Conservation (phyloP, 2,797 vertebrate species). For the Malacoctenus gilli region DNA sequence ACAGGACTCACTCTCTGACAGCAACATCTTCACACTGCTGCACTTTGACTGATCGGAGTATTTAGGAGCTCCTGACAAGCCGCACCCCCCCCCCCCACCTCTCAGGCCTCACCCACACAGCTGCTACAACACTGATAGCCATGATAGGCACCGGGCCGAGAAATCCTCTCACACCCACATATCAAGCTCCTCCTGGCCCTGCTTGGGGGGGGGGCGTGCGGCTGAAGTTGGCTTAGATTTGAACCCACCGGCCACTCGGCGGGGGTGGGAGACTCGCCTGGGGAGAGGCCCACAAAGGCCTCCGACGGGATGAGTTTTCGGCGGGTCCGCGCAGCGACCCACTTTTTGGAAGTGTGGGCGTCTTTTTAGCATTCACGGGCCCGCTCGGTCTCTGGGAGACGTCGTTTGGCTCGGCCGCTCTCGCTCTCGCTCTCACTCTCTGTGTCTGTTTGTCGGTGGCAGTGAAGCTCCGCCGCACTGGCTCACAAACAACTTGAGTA, state of each 20-base stretch:
- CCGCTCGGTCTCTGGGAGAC: conserved; percentile 17
- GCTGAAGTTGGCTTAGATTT: not conserved
- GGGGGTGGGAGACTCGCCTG: no score
- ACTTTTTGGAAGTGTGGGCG: conserved; percentile 1
- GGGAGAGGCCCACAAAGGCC: no score
- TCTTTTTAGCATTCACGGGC: conserved; percentile 22
- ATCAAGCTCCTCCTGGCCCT: conserved; percentile 5
- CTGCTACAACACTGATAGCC: no score
- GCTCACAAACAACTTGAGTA: conserved; percentile 57
- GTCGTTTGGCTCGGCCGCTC: conserved; percentile 3
- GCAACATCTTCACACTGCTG: no score
- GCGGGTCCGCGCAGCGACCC: conserved; percentile 23
- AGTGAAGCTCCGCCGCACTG: conserved; percentile 27
- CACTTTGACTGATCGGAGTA: no score
- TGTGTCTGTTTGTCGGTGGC: conserved; percentile 20
- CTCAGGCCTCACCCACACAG: no score
- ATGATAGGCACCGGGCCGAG: no score
- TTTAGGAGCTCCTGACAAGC: no score
- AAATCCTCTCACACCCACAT: not conserved
- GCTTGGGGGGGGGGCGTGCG: not conserved
- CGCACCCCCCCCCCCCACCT: no score
- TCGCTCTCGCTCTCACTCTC: not conserved
- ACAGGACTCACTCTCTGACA: no score
- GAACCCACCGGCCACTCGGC: not conserved
- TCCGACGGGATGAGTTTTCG: conserved; percentile 2